Conservation (phyloP, 2,888 invertebrate genomes). For the Pelosia muscerda region DNA sequence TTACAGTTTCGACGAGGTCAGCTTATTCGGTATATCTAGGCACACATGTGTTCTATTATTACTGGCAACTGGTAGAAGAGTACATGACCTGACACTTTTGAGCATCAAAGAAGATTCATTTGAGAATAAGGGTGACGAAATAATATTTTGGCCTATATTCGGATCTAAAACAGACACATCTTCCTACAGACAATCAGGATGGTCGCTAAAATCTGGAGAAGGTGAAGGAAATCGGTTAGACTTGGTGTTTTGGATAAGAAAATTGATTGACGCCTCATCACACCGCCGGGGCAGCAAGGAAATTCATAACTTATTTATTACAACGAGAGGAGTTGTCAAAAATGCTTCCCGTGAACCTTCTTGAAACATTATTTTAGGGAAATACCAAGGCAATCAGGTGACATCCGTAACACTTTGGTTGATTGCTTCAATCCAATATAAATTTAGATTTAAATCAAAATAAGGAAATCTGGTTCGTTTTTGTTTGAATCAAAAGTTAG, state of each 20-base stretch:
- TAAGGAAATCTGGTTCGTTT: neutral
- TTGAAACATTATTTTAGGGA: neutral
- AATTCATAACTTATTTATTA: neutral
- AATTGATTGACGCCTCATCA: too few relatives aligned
- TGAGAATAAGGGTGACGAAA: neutral
- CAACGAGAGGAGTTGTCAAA: neutral
- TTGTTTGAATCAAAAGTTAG: neutral
- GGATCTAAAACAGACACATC: neutral
- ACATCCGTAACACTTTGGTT: too few relatives aligned
- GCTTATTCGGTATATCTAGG: neutral
- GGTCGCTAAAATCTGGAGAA: neutral
- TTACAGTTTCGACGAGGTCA: neutral
- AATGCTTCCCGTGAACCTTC: neutral
- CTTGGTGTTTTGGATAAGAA: too few relatives aligned
- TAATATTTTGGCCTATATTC: neutral
- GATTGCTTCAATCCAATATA: too few relatives aligned
- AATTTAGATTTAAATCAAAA: too few relatives aligned
- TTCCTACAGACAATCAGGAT: neutral
- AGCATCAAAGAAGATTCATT: neutral
- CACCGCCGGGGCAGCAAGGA: neutral
- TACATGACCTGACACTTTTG: neutral
- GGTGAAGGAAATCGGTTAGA: too few relatives aligned
- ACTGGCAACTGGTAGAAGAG: neutral
- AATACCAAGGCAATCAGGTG: neutral
- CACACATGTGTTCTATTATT: neutral